These are phyloP conservation scores for Pelusios castaneus DNA, from an alignment of 2,113 vertebrate species.

Conservation along the genomic window DNA sequence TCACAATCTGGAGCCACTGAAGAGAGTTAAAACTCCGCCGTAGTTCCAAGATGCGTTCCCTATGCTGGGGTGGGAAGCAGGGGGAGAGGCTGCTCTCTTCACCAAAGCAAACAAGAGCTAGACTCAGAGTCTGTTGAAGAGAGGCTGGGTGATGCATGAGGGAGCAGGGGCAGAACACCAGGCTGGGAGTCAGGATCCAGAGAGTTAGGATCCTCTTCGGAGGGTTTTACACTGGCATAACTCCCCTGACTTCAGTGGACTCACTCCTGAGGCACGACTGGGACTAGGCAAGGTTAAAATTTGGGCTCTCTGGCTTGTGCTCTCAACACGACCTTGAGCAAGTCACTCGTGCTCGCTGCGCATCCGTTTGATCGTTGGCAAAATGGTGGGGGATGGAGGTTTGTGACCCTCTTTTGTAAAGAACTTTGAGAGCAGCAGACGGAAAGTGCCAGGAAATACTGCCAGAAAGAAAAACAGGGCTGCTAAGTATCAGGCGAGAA, in stretches of 20 bases:
- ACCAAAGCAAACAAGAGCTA: slow-evolving; percentile 2
- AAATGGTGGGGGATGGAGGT: neutral
- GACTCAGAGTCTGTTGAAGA: slow-evolving; percentile 52
- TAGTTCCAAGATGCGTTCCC: slow-evolving; percentile 40
- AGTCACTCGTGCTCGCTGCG: neutral
- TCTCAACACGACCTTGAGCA: neutral
- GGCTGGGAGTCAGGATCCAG: neutral
- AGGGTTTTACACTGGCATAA: neutral
- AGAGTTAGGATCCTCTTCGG: neutral
- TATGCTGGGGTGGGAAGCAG: neutral
- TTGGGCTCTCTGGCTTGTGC: neutral
- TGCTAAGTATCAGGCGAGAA: neutral
- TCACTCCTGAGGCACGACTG: neutral
- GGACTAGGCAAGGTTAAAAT: neutral
- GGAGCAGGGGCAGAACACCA: neutral
- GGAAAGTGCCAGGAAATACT: neutral
- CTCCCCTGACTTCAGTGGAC: neutral
- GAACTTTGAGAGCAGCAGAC: neutral
- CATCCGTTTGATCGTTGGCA: accelerated
- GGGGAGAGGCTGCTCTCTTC: neutral
- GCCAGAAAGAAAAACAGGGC: neutral
- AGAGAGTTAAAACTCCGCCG: slow-evolving; percentile 53
- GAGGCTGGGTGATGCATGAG: neutral
- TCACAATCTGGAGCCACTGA: slow-evolving; percentile 71
- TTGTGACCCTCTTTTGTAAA: accelerated